These are phyloP conservation scores for Drosophila merina DNA, from an alignment of 2,888 invertebrate genomes.

Conservation along the genomic window DNA sequence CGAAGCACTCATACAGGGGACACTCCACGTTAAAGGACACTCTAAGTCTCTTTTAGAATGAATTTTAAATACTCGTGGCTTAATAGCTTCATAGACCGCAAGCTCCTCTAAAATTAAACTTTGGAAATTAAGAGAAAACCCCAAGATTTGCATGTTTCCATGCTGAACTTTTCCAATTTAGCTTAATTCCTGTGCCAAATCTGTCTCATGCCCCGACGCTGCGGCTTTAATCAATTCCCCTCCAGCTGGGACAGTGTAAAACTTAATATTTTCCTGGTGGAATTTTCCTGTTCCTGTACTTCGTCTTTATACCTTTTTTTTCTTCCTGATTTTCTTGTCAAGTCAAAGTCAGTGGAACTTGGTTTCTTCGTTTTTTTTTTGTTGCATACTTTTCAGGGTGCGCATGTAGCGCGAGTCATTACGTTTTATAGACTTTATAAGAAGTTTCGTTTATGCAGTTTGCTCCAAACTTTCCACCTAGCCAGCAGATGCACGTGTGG, in stretches of 20 bases:
- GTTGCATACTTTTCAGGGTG: slow-evolving; percentile 62
- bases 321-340: slow-evolving; percentile 23
- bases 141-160: slow-evolving; percentile 7
- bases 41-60: background rate
- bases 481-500: slow-evolving; percentile 27
- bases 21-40: background rate
- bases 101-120: background rate
- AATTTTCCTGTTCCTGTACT: slow-evolving; percentile 11
- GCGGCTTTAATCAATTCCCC: slow-evolving; percentile 36
- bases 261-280: slow-evolving; percentile 38
- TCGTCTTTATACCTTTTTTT: slow-evolving; percentile 1
- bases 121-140: slow-evolving; percentile 14
- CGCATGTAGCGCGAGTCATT: slow-evolving; percentile 74
- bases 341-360: slow-evolving; percentile 62
- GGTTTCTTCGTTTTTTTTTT: slow-evolving; percentile 38
- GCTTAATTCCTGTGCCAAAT: slow-evolving; percentile 31
- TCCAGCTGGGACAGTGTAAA: slow-evolving; percentile 30
- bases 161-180: slow-evolving; percentile 33
- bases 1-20: slow-evolving; percentile 13
- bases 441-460: slow-evolving; percentile 71
- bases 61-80: background rate
- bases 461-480: slow-evolving; percentile 63
- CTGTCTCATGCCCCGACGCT: slow-evolving; percentile 18
- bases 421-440: slow-evolving; percentile 76
- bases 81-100: background rate